Evolutionary conservation across 1,140 invertebrate species (phyloP), one percentile per base, ranked within the genome.

Genomic region (Pemphigus obesinymphae): DNA sequence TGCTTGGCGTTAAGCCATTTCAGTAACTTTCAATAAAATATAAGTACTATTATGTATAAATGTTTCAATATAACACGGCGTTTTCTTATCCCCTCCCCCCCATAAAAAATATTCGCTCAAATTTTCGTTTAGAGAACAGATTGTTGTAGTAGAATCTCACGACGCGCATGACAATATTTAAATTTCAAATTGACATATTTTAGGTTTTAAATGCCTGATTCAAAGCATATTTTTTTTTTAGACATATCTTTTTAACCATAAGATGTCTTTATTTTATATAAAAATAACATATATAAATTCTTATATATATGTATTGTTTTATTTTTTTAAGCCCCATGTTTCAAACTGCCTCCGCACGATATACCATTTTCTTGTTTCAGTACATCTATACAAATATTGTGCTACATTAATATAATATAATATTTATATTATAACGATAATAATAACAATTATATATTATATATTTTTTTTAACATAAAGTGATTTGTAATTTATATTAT

Each of bases 1-100:
- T 75, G 72, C 48, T 75, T 75, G 72, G 72, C 72, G 8, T 55
- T 37, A 31, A 31, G 72, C 72, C 72, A 75, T 29, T 17, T n/a
- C n/a, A n/a, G n/a, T n/a, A n/a, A n/a, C n/a, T n/a, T n/a, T n/a
- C n/a, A n/a, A n/a, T n/a, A n/a, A n/a, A n/a, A n/a, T n/a, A n/a
- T n/a, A n/a, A n/a, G n/a, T n/a, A n/a, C n/a, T n/a, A n/a, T n/a
- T n/a, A n/a, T n/a, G n/a, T n/a, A n/a, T n/a, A n/a, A n/a, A n/a
- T n/a, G n/a, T n/a, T n/a, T n/a, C n/a, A n/a, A n/a, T n/a, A n/a
- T n/a, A n/a, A n/a, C n/a, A n/a, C n/a, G n/a, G n/a, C n/a, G n/a
- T n/a, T n/a, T n/a, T n/a, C n/a, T 10, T 10, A 40, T 10, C 37
- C 37, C 37, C 37, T 10, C 37, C 37, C 37, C 37, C 37, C 37